These are phyloP conservation scores for Oophaga pumilio DNA, from an alignment of 2,113 vertebrate genomes.

Conservation along the genomic window DNA sequence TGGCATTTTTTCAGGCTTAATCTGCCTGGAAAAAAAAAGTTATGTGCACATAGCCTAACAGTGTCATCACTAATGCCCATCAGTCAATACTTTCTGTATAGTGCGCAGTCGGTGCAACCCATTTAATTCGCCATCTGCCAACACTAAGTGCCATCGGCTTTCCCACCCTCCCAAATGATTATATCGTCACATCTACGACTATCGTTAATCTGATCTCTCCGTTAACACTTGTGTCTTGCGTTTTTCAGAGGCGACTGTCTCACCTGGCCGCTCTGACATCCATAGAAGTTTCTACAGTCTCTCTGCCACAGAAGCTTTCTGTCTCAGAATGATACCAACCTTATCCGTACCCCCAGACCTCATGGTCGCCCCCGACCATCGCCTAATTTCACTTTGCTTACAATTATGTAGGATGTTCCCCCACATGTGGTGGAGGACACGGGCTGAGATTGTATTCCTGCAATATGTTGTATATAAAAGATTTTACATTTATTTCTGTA, in stretches of 20 bases:
- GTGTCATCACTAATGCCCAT: too few species aligned
- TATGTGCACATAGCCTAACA: too few species aligned
- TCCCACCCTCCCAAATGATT: too few species aligned
- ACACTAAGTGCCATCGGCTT: too few species aligned
- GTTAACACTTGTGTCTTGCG: background rate
- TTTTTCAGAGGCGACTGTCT: constrained; percentile 34
- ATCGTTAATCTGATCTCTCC: background rate
- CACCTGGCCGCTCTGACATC: constrained; percentile 8
- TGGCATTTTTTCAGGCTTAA: too few species aligned
- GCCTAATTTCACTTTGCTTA: background rate
- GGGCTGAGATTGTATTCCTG: background rate
- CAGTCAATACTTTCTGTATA: too few species aligned
- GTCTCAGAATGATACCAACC: background rate
- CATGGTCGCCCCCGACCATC: background rate
- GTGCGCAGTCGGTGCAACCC: too few species aligned
- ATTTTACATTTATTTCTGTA: constrained; percentile 13
- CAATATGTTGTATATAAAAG: background rate
- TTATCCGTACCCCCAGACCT: background rate
- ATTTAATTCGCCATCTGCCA: too few species aligned
- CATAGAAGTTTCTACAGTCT: background rate
- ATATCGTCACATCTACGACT: background rate
- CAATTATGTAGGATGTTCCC: background rate
- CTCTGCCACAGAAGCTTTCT: background rate
- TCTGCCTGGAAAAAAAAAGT: too few species aligned
- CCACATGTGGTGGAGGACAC: background rate